These are phyloP conservation scores for Columba livia DNA, from an alignment of 2,113 vertebrate genomes.

Conservation along the genomic window DNA sequence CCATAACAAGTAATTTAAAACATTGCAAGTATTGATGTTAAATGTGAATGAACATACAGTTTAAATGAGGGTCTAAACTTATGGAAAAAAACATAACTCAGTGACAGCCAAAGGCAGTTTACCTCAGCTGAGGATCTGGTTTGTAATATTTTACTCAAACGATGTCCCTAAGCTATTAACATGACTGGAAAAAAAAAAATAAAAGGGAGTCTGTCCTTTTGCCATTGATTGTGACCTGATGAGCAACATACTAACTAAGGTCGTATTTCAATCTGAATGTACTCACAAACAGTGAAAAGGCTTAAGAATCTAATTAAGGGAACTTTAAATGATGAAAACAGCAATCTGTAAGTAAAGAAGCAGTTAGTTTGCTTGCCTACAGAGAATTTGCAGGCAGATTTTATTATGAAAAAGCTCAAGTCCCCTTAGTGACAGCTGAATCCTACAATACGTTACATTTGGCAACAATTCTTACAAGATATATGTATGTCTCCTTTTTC, in stretches of 20 bases:
- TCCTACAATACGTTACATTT: background rate
- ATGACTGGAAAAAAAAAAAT: background rate
- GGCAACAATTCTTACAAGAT: background rate
- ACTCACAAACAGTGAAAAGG: background rate
- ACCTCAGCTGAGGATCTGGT: background rate
- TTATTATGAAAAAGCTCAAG: background rate
- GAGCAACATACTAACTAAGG: background rate
- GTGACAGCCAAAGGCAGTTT: background rate
- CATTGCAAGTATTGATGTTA: background rate
- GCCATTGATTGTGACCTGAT: background rate
- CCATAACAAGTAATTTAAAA: background rate
- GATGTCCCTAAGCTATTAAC: background rate
- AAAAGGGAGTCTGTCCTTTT: slow-evolving; percentile 3
- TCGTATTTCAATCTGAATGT: background rate
- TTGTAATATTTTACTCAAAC: background rate
- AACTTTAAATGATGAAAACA: slow-evolving; percentile 7
- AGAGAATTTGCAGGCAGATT: slow-evolving; percentile 1
- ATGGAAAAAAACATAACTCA: background rate
- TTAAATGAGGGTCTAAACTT: background rate
- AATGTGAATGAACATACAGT: too few species aligned
- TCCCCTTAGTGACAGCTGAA: background rate
- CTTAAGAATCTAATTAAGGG: background rate
- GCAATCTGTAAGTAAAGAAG: background rate
- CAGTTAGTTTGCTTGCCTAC: background rate
- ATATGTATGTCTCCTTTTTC: background rate